Evolutionary conservation across 2,113 vertebrate species (phyloP), one percentile per base, ranked within the genome.

Genomic region (Poeciliopsis occidentalis): DNA sequence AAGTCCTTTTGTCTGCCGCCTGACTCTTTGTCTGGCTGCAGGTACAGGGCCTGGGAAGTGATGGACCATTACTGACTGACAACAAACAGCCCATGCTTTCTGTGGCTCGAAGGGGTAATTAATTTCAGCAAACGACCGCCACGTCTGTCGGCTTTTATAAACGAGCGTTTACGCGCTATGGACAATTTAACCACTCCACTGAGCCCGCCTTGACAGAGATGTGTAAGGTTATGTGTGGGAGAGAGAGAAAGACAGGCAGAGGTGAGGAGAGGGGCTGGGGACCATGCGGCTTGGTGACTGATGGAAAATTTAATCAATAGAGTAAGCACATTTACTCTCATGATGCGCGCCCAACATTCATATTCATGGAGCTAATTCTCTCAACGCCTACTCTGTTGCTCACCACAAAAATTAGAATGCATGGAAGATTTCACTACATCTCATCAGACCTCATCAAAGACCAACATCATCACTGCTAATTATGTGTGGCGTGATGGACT

Each of bases 71-170:
- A 91, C 92, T 92, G 93, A 94, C 92, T 91, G 92, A 89, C 91
- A 89, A 73, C 81, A 82, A 89, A 73, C 81, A 82, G 87, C 83
- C 90, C 82, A 79, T 76, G 87, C 89, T 88, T 83, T 85, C 89
- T 79, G 87, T 88, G 84, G 91, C 90, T 91, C 90, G 37, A 79
- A 92, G 91, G 93, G 92, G 92, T 95, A 94, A 95, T 95, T 94
- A 93, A 94, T 94, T 94, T 93, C 88, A 91, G 91, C 90, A 94
- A 95, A 95, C 93, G 93, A 94, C 93, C 81, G 88, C 88, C 92
- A 93, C 91, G 92, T 94, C 94, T 94, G 94, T 94, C 93, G 88
- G 88, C 87, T 93, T 95, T 94, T 94, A 94, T 95, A 94, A 95
- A 95, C 89, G 93, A 94, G 91, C 91, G 74, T 94, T 94, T 95